Evolutionary conservation across 2,797 vertebrate species (phyloP), one percentile per base, ranked within the genome.

Genomic region (Crypturellus tataupa): DNA sequence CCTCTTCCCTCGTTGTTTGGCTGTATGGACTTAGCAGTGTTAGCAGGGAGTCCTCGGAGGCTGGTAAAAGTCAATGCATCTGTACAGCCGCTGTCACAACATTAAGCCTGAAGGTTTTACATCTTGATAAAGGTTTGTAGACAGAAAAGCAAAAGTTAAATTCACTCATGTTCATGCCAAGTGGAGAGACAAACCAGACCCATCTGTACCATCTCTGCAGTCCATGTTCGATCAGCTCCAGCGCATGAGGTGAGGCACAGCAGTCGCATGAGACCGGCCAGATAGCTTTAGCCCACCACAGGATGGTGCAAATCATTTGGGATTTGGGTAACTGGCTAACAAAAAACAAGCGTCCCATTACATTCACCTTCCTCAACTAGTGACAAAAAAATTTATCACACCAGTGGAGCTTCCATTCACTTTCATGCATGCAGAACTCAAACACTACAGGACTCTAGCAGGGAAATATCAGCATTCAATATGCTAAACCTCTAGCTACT

Each of bases 11-110:
- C 39, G 35, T 69, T 47, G 29, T 64, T 37, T 23, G n/a, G 29
- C 47, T 23, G 19, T 0, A 0, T 20, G 55, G 81, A 29, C 8
- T 33, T 2, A 0, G 35, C 13, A 25, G 33, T 5, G 18, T 56
- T n/a, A 47, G 15, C 40, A 65, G 9, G 6, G 29, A 65, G 63
- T 29, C 39, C 63, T n/a, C 27, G 8, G 63, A n/a, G 39, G n/a
- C 40, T 15, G 63, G 63, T 31, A 44, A 14, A 44, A 42, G 31
- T n/a, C 29, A 4, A 40, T n/a, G 29, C 63, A 31, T 17, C 12
- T 4, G 42, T 42, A 40, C 18, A 64, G 46, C 25, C n/a, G 77
- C 56, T 33, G 29, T 12, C 10, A 29, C 18, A 39, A 46, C 23
- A 47, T 44, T 40, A 80, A 56, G 21, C 24, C 80, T 16, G 12